Conservation (phyloP, 2,797 vertebrate species). For the Vipera latastei region DNA sequence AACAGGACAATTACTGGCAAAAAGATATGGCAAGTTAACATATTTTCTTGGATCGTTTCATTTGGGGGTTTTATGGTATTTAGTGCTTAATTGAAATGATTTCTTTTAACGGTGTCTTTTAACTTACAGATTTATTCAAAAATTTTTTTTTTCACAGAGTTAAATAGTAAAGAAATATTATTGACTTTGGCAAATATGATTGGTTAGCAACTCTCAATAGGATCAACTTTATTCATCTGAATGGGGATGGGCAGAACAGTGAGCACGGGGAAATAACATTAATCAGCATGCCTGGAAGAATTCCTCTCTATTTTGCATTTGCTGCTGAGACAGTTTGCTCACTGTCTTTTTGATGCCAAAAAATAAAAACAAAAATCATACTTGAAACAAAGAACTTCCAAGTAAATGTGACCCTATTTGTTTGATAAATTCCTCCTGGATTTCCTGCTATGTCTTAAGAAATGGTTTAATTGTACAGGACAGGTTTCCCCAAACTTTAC, state of each 20-base stretch:
- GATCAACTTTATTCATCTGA: neutral
- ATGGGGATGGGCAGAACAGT: neutral
- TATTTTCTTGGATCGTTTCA: neutral
- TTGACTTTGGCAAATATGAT: neutral
- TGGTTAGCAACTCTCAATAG: neutral
- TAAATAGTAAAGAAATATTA: neutral
- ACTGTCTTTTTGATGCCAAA: neutral
- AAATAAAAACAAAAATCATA: neutral
- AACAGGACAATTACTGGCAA: neutral
- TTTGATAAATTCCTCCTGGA: neutral
- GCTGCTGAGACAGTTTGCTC: neutral
- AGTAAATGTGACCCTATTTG: neutral
- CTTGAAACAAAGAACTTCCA: neutral
- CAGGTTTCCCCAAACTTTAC: neutral
- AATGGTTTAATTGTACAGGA: neutral
- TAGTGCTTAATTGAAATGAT: neutral
- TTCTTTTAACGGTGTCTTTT: neutral
- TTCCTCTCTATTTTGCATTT: neutral
- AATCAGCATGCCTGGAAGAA: neutral
- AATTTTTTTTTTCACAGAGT: neutral
- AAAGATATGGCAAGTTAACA: neutral
- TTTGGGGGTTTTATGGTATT: neutral
- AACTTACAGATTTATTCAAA: neutral
- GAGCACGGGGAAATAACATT: neutral
- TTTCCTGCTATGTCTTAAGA: neutral